Percentiles rank a stretch among this genome's conserved stretches.
These are phyloP conservation scores for Acleris literana DNA, from an alignment of 2,888 invertebrate genomes.

Conservation along the genomic window DNA sequence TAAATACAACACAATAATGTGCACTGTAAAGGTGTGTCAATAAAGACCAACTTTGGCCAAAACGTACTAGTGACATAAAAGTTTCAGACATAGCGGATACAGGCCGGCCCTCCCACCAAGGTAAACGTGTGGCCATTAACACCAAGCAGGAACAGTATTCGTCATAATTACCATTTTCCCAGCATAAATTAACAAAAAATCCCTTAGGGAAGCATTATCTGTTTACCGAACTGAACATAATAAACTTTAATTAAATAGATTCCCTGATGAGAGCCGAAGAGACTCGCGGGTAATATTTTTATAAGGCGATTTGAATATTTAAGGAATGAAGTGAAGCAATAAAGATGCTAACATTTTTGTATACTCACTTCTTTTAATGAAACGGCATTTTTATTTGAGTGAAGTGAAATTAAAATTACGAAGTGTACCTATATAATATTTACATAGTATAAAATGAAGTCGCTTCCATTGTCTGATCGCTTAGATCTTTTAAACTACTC, in stretches of 20 bases:
- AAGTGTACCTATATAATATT: too few species aligned
- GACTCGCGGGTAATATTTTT: slow-evolving; percentile 10
- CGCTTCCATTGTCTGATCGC: too few species aligned
- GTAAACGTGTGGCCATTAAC: slow-evolving; percentile 54
- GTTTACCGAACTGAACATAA: slow-evolving; percentile 20
- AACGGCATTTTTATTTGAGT: too few species aligned
- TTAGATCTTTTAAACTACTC: too few species aligned
- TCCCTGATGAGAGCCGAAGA: slow-evolving; percentile 7
- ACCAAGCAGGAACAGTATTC: slow-evolving; percentile 17
- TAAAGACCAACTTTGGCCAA: too few species aligned
- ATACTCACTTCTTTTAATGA: too few species aligned
- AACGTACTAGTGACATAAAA: too few species aligned
- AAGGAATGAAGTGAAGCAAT: slow-evolving; percentile 13
- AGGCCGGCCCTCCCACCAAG: slow-evolving; percentile 60
- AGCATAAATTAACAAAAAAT: slow-evolving; percentile 19
- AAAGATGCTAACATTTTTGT: slow-evolving; percentile 1
- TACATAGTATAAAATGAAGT: too few species aligned
- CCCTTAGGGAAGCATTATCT: slow-evolving; percentile 22
- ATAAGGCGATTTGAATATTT: slow-evolving; percentile 25
- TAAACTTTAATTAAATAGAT: slow-evolving; percentile 25
- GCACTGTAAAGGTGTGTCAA: too few species aligned
- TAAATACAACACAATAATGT: too few species aligned
- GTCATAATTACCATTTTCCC: slow-evolving; percentile 16
- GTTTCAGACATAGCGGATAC: slow-evolving; percentile 45
- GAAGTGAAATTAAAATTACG: too few species aligned